Conservation (phyloP, 2,797 vertebrate genomes). For the Morus bassanus region DNA sequence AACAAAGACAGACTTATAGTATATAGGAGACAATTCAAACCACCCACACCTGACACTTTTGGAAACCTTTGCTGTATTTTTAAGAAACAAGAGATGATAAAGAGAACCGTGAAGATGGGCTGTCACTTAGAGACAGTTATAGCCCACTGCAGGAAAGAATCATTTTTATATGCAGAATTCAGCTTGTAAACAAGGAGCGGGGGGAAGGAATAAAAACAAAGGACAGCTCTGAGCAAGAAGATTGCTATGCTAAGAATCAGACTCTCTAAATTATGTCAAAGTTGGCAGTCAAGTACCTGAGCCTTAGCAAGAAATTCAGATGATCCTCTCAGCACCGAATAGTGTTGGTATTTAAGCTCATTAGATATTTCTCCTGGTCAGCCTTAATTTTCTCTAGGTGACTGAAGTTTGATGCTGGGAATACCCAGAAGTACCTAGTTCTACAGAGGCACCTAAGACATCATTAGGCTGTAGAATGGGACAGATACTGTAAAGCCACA, state of each 20-base stretch:
- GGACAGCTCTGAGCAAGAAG: not conserved
- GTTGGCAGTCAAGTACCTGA: not conserved
- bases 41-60: not conserved
- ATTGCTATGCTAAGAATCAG: not conserved
- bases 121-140: not conserved
- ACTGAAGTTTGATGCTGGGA: not conserved
- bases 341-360: not conserved
- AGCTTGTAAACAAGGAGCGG: not conserved
- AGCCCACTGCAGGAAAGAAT: not conserved
- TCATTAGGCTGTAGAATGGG: not conserved
- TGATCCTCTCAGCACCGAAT: not conserved
- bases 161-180: not conserved
- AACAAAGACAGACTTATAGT: not conserved
- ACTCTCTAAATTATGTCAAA: not conserved
- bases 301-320: not conserved
- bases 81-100: not conserved
- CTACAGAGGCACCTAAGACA: not conserved
- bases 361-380: not conserved
- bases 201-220: not conserved
- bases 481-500: not conserved
- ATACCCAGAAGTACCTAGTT: not conserved
- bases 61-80: not conserved
- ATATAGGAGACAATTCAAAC: not conserved
- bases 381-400: not conserved
- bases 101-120: not conserved